phyloP scores from a whole-genome alignment of 2,888 invertebrate genomes.

The Coleophora deauratella region DNA sequence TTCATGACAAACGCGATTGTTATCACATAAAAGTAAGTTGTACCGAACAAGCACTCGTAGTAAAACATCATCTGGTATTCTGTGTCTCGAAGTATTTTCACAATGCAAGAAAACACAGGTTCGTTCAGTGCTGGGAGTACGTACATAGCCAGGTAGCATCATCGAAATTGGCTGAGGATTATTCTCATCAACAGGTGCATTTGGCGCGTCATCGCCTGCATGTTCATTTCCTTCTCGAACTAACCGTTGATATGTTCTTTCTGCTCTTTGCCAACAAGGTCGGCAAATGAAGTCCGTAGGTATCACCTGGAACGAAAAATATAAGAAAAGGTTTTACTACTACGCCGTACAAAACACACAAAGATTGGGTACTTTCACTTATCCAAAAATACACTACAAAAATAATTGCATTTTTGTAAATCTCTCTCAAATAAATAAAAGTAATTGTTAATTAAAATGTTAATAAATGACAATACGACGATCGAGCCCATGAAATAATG shows the following conservation, averaged over 20 bases:
- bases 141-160: constrained; percentile 3
- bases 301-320: constrained; percentile 1
- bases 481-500: no score
- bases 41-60: constrained; percentile 8
- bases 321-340: not conserved
- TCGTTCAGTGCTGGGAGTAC: constrained; percentile 9
- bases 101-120: constrained; percentile 11
- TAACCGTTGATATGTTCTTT: constrained; percentile 5
- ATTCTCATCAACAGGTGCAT: not conserved
- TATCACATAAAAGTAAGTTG: constrained; percentile 8
- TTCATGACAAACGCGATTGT: constrained; percentile 12
- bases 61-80: constrained; percentile 9
- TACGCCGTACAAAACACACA: not conserved
- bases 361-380: not conserved
- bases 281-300: constrained; percentile 8
- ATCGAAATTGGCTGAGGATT: not conserved
- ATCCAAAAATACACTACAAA: not conserved
- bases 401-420: not conserved
- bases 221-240: constrained; percentile 4
- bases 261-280: constrained; percentile 11
- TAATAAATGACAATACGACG: no score
- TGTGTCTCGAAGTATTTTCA: constrained; percentile 7
- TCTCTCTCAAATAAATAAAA: no score
- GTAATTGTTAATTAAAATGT: no score
- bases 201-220: not conserved